Evolutionary conservation across 2,888 invertebrate genomes (phyloP).

Genomic region (Thymelicus sylvestris): DNA sequence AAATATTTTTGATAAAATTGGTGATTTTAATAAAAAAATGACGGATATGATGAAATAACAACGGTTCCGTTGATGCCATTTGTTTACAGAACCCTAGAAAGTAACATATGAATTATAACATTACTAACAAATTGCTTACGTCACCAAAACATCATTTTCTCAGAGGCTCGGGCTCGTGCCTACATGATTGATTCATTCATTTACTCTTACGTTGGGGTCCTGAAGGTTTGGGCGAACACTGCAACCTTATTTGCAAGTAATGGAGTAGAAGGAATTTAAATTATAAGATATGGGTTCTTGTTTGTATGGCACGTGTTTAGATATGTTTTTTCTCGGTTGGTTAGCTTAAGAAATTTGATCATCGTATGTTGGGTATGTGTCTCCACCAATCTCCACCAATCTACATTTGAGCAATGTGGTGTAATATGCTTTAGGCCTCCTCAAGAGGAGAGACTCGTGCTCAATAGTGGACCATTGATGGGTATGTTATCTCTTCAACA

Average conservation of each 20-base stretch:
- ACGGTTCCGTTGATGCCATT: neutral
- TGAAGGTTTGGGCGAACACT: constrained; percentile 17
- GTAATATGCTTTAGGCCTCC: too few relatives aligned
- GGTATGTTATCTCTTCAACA: too few relatives aligned
- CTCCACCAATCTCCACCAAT: too few relatives aligned
- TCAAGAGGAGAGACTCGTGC: too few relatives aligned
- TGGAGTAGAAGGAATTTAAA: constrained; percentile 24
- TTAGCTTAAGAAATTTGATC: too few relatives aligned
- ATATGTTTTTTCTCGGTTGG: neutral
- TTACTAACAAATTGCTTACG: constrained; percentile 29
- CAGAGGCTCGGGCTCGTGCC: neutral
- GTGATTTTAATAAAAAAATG: too few relatives aligned
- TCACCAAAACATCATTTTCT: constrained; percentile 29
- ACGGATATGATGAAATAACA: too few relatives aligned
- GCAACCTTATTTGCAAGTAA: constrained; percentile 35
- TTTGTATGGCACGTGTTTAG: neutral
- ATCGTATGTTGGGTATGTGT: too few relatives aligned
- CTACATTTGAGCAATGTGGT: too few relatives aligned
- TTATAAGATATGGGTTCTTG: constrained; percentile 16
- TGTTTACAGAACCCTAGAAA: neutral
- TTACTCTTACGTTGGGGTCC: constrained; percentile 27
- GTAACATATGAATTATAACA: neutral
- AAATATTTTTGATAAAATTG: too few relatives aligned
- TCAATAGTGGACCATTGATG: too few relatives aligned
- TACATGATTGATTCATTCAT: constrained; percentile 35